Conservation (phyloP, 1,140 invertebrate species). For the Lepidurus apus region DNA sequence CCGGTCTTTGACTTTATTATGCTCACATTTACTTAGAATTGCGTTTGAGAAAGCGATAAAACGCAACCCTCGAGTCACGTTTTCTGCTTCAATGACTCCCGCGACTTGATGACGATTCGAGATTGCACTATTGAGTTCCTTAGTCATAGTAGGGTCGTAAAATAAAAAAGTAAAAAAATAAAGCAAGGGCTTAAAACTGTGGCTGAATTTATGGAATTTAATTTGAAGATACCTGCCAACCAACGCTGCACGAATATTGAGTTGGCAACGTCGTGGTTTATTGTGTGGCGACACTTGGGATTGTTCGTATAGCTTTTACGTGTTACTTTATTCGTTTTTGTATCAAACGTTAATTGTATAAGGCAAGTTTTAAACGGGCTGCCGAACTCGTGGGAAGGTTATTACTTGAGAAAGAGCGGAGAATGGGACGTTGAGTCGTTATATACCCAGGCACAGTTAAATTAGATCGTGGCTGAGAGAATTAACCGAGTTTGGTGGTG, state of each 20-base stretch:
- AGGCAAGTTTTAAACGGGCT: too few species aligned
- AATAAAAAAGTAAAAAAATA: background rate
- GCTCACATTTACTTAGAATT: slow-evolving; percentile 19
- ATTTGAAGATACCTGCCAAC: slow-evolving; percentile 15
- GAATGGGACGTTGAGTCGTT: background rate
- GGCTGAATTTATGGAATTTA: background rate
- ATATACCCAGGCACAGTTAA: background rate
- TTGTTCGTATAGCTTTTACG: background rate
- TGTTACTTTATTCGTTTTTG: background rate
- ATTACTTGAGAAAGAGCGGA: background rate
- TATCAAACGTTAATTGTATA: background rate
- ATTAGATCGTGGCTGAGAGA: too few species aligned
- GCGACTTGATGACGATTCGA: background rate
- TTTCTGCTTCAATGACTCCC: background rate
- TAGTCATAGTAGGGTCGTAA: background rate
- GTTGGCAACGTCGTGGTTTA: background rate
- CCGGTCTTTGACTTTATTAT: slow-evolving; percentile 17
- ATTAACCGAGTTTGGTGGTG: too few species aligned
- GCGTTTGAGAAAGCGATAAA: slow-evolving; percentile 12
- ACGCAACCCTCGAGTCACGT: slow-evolving; percentile 9
- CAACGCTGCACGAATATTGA: background rate
- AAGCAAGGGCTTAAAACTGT: background rate
- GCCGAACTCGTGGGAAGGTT: too few species aligned
- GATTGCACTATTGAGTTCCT: slow-evolving; percentile 4
- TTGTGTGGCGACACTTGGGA: background rate